These are phyloP conservation scores for Mormyrus iriodes DNA, from an alignment of 2,113 vertebrate genomes.

Conservation along the genomic window DNA sequence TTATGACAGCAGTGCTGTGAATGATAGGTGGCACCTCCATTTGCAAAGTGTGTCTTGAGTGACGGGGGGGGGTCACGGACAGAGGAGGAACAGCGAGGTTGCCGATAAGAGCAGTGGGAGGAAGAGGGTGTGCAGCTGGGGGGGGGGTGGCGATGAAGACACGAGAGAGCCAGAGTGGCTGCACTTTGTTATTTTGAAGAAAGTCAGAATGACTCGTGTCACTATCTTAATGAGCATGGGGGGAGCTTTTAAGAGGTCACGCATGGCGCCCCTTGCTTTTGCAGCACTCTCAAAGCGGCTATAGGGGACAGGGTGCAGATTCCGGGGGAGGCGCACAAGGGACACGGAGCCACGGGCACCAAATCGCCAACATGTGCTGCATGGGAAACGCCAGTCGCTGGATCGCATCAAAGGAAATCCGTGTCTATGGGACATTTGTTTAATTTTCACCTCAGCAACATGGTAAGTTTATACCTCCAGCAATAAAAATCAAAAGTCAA, in stretches of 20 bases:
- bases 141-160: constrained; percentile 45
- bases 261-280: constrained; percentile 18
- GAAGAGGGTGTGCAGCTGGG: constrained; percentile 16
- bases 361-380: not conserved
- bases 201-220: constrained; percentile 49
- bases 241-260: constrained; percentile 61
- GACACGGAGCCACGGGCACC: not conserved
- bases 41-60: not conserved
- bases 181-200: constrained; percentile 63
- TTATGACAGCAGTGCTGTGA: not conserved
- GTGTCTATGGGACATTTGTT: not conserved
- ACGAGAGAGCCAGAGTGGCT: constrained; percentile 56
- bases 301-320: not conserved
- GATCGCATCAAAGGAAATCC: not conserved
- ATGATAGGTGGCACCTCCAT: not conserved
- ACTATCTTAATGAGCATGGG: constrained; percentile 67
- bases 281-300: not conserved
- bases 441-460: constrained; percentile 1
- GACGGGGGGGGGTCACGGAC: not conserved
- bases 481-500: not conserved
- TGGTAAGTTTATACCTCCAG: not conserved
- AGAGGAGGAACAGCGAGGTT: constrained; percentile 36
- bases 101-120: not conserved
- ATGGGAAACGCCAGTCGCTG: not conserved
- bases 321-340: not conserved